Conservation (phyloP, 2,113 vertebrate genomes). For the Onychostruthus taczanowskii region DNA sequence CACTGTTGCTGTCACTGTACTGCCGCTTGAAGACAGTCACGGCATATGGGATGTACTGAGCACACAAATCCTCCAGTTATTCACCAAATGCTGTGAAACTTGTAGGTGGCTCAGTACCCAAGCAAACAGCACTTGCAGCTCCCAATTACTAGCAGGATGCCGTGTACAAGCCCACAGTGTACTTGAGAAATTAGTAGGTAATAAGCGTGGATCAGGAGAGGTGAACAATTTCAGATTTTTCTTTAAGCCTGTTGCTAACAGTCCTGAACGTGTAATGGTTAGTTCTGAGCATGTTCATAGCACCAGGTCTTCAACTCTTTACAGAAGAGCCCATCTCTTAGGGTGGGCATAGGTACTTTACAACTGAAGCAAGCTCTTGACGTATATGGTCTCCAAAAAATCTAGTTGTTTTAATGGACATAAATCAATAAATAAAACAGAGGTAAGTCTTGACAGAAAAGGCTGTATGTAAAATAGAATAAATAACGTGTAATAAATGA, state of each 20-base stretch:
- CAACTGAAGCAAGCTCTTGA: background rate
- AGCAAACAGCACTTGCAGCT: slow-evolving; percentile 2
- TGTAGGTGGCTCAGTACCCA: slow-evolving; percentile 24
- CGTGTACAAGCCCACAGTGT: background rate
- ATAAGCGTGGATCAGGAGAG: background rate
- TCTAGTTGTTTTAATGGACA: background rate
- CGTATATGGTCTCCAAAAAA: background rate
- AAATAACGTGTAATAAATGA: too few relatives aligned
- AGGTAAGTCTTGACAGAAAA: background rate
- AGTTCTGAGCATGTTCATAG: background rate
- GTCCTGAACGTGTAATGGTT: background rate
- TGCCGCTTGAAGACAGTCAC: background rate
- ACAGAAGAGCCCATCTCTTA: background rate
- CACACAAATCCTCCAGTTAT: background rate
- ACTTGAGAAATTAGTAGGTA: slow-evolving; percentile 1
- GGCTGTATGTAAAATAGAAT: background rate
- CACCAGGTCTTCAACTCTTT: background rate
- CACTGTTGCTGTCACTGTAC: background rate
- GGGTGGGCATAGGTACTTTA: background rate
- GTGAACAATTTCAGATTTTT: background rate
- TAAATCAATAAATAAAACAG: background rate
- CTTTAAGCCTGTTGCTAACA: background rate
- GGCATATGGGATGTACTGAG: slow-evolving; percentile 32
- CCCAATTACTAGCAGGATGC: background rate
- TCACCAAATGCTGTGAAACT: slow-evolving; percentile 32